Base-by-base conservation (phyloP, 1,140 invertebrate species). In the Brachionus calyciflorus region DNA sequence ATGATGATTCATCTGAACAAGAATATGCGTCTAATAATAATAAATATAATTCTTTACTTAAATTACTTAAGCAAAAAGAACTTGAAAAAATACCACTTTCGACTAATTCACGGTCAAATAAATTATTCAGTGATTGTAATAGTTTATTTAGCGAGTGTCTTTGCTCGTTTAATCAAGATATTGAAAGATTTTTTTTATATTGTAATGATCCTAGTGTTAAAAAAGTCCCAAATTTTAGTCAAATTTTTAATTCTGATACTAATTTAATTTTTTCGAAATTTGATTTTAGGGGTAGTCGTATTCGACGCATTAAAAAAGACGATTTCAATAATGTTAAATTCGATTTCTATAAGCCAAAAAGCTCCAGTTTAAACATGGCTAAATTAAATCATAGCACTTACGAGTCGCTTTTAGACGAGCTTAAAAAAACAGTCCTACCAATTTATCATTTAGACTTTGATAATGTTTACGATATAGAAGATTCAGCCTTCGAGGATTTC, bases 371-470 rank as follows among this genome's bases (percentile, higher is more conserved):
- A 41, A 28, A 51, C 28, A 26, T 24, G 44, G 12, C 26, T 12
- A 73, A 51, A 40, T 55, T 28, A 5, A 73, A 49, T 30, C 19
- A 12, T 17, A 73, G 30, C 12, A 51, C 69, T 10, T 73, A 51
- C 48, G 69, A 73, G 28, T 24, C 46, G 10, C 28, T 51, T 19
- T 19, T 73, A 17, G 33, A 55, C 26, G 46, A 73, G 28, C 19
- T 73, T 4, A 73, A 73, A 33, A 55, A 73, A 51, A 40, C 33
- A 26, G 37, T 73, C 19, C 28, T 73, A 12, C 69, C 69, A 55
- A 49, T 73, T 19, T 73, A 40, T 73, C 69, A 73, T 55, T 19
- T 73, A 19, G 69, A 73, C 19, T 73, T 73, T 55, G 69, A 73
- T 14, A 73, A 55, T 19, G 19, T 73, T 51, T 7, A 51, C 10